Evolutionary conservation across 2,888 invertebrate genomes (phyloP).

Genomic region (Cataglyphis livida): DNA sequence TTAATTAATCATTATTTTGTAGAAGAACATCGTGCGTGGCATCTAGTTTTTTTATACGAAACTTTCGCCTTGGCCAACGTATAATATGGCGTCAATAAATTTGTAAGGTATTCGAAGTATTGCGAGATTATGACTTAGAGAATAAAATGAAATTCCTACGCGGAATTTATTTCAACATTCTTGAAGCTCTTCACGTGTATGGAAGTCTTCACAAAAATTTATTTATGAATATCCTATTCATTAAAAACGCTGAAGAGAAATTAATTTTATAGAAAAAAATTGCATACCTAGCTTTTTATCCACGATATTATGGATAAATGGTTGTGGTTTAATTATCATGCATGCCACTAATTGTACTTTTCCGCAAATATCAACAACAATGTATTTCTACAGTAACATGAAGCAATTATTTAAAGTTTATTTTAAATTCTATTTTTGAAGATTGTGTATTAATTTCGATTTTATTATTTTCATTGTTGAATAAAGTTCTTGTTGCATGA

Average conservation of each 20-base stretch:
- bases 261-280: neutral
- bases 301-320: neutral
- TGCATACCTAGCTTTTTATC: neutral
- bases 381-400: neutral
- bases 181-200: neutral
- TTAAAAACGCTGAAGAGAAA: neutral
- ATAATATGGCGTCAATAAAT: neutral
- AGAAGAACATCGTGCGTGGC: neutral
- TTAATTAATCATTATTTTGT: neutral
- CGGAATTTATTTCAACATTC: conserved; percentile 67
- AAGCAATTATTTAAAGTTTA: neutral
- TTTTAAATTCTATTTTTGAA: too few species aligned
- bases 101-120: conserved; percentile 22
- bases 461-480: too few species aligned
- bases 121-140: conserved; percentile 25
- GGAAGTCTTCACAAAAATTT: conserved; percentile 44
- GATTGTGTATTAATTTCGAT: too few species aligned
- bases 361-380: neutral
- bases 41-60: neutral
- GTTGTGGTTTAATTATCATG: neutral
- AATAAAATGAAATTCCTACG: conserved; percentile 73
- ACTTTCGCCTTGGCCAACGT: neutral
- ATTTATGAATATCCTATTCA: conserved; percentile 5
- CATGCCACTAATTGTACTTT: neutral
- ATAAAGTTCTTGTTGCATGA: too few species aligned